Base-by-base conservation (phyloP, 2,888 invertebrate species). In the Lithophane socia region DNA sequence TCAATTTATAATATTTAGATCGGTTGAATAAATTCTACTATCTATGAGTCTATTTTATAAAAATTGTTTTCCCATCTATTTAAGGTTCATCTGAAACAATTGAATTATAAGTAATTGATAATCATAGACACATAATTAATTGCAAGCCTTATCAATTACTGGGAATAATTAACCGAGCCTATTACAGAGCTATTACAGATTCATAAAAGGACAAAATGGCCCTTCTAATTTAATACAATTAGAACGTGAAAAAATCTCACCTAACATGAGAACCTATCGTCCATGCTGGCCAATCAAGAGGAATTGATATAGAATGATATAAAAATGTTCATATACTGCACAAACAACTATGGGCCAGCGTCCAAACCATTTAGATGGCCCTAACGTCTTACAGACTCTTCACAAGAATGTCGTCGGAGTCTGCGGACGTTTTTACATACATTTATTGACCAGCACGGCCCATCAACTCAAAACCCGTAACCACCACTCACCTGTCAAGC, bases 401-500 rank as follows among this genome's bases (percentile, higher is more conserved):
- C 90, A 85, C 89, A 92, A 92, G 96, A 96, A 96, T 96, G 96
- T 91, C 92, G 95, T 90, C 90, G 89, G 85, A 88, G 94, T 94
- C 95, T 94, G 94, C 93, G 76, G 85, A 88, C 86, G 94, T 96
- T 96, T 96, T 96, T 96, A 95, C 94, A 88, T 89, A 90, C 91
- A 91, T 92, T 93, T 95, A 94, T 93, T 95, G 95, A 94, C 95
- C 93, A 94, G 82, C 88, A 75, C 75, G 63, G 24, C 3, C 9
- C 8, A 13, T 9, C 16, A 24, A 47, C 24, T 8, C 29, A 56
- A 75, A 88, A 52, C 76, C 21, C 75, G 0, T 77, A 91, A 91
- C 80, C 52, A 42, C 64, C 85, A 77, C 5, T 3, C 5, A 1
- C 1, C 0, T 16, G 10, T 4, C 68, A 77, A 29, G 12, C 61